phyloP scores from a whole-genome alignment of 1,140 invertebrate genomes.

The Schlechtendalia chinensis region DNA sequence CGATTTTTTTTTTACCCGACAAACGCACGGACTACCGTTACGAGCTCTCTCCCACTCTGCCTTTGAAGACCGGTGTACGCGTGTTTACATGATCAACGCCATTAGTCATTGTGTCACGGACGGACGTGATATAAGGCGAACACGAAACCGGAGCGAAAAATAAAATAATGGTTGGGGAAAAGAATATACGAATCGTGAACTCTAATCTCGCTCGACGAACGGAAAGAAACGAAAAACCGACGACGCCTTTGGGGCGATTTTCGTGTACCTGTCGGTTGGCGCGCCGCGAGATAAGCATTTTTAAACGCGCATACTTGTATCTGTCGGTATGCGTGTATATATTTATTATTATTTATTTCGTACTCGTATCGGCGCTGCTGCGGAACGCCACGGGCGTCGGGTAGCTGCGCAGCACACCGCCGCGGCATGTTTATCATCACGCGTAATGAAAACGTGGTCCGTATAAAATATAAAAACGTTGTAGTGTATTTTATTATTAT shows the following conservation, averaged over 20 bases:
- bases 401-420: not conserved
- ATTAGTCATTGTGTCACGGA: conserved; percentile 48
- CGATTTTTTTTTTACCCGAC: no score
- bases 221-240: conserved; percentile 1
- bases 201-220: not conserved
- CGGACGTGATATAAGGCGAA: conserved; percentile 44
- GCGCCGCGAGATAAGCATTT: conserved; percentile 40
- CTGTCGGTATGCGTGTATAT: no score
- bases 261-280: conserved; percentile 37
- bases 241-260: conserved; percentile 43
- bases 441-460: conserved; percentile 48
- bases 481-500: not conserved
- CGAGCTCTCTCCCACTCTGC: no score
- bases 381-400: conserved; percentile 31
- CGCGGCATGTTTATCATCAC: conserved; percentile 11
- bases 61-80: not conserved
- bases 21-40: no score
- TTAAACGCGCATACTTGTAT: not conserved
- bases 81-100: conserved; percentile 36
- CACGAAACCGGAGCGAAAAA: conserved; percentile 40
- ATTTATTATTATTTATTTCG: conserved; percentile 23
- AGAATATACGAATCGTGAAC: conserved; percentile 28
- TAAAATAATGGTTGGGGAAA: no score
- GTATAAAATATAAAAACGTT: not conserved
- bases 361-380: conserved; percentile 7